These are phyloP conservation scores for Heliconius congener DNA, from an alignment of 1,140 invertebrate genomes.

Conservation along the genomic window DNA sequence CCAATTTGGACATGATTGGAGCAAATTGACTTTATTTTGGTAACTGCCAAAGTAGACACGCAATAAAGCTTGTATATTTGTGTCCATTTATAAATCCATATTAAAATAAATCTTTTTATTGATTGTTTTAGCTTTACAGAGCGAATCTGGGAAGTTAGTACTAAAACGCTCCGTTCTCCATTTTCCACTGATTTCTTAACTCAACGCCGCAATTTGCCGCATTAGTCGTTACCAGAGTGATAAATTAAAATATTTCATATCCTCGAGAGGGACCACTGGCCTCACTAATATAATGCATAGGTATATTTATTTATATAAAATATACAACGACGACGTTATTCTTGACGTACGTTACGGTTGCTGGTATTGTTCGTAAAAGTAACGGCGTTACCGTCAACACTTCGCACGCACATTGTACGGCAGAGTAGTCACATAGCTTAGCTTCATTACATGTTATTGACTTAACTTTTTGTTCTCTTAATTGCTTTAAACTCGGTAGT, in stretches of 20 bases:
- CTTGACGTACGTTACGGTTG: neutral
- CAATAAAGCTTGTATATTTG: neutral
- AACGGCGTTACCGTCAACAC: conserved; percentile 8
- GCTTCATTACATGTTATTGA: neutral
- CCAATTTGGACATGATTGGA: conserved; percentile 19
- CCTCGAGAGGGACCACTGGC: too few species aligned
- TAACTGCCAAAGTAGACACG: conserved; percentile 5
- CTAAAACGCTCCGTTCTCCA: too few species aligned
- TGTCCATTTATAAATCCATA: neutral
- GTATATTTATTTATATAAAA: neutral
- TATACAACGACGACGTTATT: neutral
- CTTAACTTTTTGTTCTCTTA: neutral
- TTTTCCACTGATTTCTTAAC: too few species aligned
- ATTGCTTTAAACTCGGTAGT: neutral
- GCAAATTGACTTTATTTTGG: conserved; percentile 20
- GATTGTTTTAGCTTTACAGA: too few species aligned
- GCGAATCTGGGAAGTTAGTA: too few species aligned
- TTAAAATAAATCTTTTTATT: neutral
- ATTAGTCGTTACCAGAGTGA: too few species aligned
- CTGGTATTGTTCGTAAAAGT: neutral
- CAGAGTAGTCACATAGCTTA: neutral
- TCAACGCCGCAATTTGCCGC: too few species aligned
- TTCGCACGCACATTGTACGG: neutral
- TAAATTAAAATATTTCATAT: too few species aligned
- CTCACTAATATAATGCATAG: too few species aligned